Evolutionary conservation across 2,888 invertebrate species (phyloP).

Genomic region (Sminthurides aquaticus): DNA sequence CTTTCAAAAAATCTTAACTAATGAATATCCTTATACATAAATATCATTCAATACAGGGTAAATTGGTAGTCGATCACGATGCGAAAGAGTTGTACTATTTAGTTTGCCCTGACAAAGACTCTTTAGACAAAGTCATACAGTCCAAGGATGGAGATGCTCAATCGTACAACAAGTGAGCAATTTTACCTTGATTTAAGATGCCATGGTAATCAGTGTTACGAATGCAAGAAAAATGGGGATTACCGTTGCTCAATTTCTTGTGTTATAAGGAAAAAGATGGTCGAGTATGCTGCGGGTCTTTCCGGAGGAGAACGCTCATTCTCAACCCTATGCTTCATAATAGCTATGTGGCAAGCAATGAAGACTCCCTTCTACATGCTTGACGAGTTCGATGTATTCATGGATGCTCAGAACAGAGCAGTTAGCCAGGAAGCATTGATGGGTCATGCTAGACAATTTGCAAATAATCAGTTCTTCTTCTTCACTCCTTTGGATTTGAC

Average conservation of each 20-base stretch:
- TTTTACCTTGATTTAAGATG: not conserved
- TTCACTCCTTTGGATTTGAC: constrained; percentile 61
- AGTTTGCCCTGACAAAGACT: constrained; percentile 25
- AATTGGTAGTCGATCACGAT: constrained; percentile 20
- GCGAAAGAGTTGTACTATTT: constrained; percentile 23
- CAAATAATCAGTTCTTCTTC: constrained; percentile 73
- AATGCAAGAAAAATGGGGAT: too few relatives aligned
- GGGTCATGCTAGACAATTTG: constrained; percentile 62
- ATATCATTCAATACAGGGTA: constrained; percentile 17
- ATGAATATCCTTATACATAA: too few relatives aligned
- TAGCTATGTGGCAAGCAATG: constrained; percentile 87
- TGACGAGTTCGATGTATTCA: constrained; percentile 96
- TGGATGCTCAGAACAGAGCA: constrained; percentile 79
- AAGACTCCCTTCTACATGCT: constrained; percentile 86
- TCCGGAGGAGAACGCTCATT: constrained; percentile 95
- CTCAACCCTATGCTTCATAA: constrained; percentile 87
- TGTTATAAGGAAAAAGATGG: constrained; percentile 15
- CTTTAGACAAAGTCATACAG: constrained; percentile 10
- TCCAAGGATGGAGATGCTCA: not conserved
- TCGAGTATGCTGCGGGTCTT: constrained; percentile 48
- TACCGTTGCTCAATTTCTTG: not conserved
- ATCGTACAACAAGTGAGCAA: not conserved
- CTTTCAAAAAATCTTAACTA: not conserved
- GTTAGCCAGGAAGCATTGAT: constrained; percentile 71
- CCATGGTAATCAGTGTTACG: too few relatives aligned